Percentiles rank a stretch among this genome's conserved stretches.
Conservation (phyloP, 2,797 vertebrate genomes). For the Galagoides demidoff region DNA sequence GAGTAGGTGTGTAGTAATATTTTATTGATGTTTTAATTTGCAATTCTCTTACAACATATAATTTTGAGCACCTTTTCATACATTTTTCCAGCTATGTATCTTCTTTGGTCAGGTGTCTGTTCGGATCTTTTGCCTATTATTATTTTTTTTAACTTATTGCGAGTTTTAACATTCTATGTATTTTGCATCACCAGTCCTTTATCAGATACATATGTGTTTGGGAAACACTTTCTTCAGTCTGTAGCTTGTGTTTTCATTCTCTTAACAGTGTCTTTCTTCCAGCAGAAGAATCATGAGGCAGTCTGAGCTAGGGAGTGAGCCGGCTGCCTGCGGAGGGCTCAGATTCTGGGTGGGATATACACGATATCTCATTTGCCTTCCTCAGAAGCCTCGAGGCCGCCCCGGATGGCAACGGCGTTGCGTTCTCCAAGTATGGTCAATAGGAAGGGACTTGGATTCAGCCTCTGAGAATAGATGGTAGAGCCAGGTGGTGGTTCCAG, state of each 20-base stretch:
- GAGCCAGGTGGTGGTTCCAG: too few relatives aligned
- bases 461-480: too few relatives aligned
- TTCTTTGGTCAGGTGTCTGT: background rate
- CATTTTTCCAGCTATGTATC: background rate
- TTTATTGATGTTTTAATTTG: background rate
- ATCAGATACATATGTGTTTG: background rate
- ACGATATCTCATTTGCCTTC: background rate
- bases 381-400: too few relatives aligned
- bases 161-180: background rate
- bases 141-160: background rate
- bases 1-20: background rate
- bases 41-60: background rate
- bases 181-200: background rate
- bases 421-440: background rate
- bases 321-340: background rate
- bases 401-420: background rate
- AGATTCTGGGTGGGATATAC: background rate
- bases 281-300: background rate
- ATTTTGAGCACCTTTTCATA: background rate
- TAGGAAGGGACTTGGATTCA: background rate
- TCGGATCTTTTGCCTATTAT: background rate
- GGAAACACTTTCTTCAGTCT: background rate
- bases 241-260: background rate
- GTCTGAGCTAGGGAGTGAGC: background rate
- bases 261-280: background rate